Evolutionary conservation across 2,113 vertebrate genomes (phyloP).

Genomic region (Corapipo altera): DNA sequence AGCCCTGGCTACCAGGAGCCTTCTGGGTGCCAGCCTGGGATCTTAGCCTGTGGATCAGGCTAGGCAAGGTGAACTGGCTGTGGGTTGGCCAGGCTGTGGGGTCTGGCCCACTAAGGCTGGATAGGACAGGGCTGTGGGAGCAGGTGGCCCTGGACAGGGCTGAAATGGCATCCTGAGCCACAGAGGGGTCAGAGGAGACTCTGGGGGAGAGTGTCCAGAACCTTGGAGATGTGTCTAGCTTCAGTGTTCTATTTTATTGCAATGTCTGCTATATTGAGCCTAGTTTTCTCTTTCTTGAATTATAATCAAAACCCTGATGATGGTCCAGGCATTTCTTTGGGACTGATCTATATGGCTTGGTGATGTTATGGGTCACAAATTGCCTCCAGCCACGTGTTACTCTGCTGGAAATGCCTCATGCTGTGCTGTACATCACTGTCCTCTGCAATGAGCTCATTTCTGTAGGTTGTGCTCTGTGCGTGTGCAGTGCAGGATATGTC

Average conservation of each 20-base stretch:
- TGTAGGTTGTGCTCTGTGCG: background rate
- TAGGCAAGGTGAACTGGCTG: rapidly evolving
- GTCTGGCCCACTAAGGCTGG: background rate
- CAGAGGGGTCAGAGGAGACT: rapidly evolving
- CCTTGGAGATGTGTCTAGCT: background rate
- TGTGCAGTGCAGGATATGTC: rapidly evolving
- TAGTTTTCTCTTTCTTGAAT: background rate
- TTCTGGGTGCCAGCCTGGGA: no score
- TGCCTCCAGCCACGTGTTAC: rapidly evolving
- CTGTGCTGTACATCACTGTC: rapidly evolving
- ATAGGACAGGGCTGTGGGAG: background rate
- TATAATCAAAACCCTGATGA: rapidly evolving
- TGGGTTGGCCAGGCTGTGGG: background rate
- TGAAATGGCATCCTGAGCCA: background rate
- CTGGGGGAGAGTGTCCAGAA: rapidly evolving
- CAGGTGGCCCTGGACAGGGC: no score
- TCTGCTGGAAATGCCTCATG: background rate
- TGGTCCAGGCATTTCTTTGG: background rate
- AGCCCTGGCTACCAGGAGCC: background rate
- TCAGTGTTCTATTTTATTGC: background rate
- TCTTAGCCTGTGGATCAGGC: rapidly evolving
- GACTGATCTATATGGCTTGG: rapidly evolving
- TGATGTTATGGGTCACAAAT: background rate
- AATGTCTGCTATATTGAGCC: background rate
- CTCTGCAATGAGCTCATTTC: background rate